phyloP scores from a whole-genome alignment of 2,888 invertebrate species.

The Sepiola atlantica region DNA sequence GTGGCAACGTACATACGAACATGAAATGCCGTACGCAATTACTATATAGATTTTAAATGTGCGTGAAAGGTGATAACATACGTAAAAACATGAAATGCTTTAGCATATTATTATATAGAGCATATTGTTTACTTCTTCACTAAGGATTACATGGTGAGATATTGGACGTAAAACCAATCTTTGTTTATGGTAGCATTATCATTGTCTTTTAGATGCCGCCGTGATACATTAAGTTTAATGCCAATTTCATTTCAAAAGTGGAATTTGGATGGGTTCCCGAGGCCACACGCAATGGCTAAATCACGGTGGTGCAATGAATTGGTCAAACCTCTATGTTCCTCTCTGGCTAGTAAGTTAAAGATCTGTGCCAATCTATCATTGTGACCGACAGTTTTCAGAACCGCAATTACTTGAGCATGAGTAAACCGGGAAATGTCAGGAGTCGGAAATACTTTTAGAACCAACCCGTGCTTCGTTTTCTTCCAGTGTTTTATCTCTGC shows the following conservation, averaged over 20 bases:
- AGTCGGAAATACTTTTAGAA: constrained; percentile 5
- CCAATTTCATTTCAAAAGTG: background rate
- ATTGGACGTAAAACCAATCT: background rate
- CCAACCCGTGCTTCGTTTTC: background rate
- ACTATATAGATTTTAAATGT: too few species aligned
- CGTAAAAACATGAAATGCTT: too few species aligned
- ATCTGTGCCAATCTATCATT: background rate
- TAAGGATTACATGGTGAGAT: background rate
- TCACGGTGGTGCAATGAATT: background rate
- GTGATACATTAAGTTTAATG: background rate
- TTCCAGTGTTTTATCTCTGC: background rate
- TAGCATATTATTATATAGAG: background rate
- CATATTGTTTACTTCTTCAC: too few species aligned
- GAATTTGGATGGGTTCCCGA: background rate
- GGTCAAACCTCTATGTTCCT: background rate
- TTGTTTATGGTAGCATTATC: background rate
- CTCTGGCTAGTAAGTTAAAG: background rate
- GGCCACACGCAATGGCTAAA: background rate
- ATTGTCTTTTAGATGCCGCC: background rate
- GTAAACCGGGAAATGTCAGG: background rate
- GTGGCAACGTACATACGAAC: too few species aligned
- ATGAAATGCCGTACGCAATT: too few species aligned
- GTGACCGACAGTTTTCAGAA: constrained; percentile 32
- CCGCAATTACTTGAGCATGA: constrained; percentile 16
- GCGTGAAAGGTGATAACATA: too few species aligned